phyloP scores from a whole-genome alignment of 30 jellyfish, hydroid and myxozoan genomes.

The Catostylus mosaicus region DNA sequence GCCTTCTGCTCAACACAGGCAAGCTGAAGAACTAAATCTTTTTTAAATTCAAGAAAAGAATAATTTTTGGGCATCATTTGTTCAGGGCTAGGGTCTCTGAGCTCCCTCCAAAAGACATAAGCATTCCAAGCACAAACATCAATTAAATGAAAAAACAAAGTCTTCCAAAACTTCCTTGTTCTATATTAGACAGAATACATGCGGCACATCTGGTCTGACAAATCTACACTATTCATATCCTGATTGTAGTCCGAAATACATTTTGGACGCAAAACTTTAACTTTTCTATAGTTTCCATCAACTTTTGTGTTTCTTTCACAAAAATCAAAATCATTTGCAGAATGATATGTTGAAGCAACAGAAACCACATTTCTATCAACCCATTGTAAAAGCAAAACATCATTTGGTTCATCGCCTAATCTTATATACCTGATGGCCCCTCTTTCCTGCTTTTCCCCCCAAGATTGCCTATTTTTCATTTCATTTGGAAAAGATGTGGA shows the following conservation, averaged over 20 bases:
- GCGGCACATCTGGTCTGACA: too few species aligned
- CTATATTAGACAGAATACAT: too few species aligned
- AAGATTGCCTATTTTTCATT: slow-evolving; percentile 16
- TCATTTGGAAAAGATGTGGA: not conserved
- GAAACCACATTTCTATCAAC: slow-evolving; percentile 6
- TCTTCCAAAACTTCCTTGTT: too few species aligned
- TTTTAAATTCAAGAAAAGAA: too few species aligned
- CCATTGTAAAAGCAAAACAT: slow-evolving; percentile 8
- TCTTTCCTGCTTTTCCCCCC: slow-evolving; percentile 6
- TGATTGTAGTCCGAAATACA: slow-evolving; percentile 4
- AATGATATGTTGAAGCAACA: slow-evolving; percentile 2
- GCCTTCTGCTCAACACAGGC: too few species aligned
- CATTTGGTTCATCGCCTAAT: not conserved
- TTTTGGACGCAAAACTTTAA: slow-evolving; percentile 10
- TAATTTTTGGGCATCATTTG: too few species aligned
- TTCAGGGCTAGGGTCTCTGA: too few species aligned
- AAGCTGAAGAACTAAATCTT: too few species aligned
- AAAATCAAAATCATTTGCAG: slow-evolving; percentile 6
- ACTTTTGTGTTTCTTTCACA: slow-evolving; percentile 3
- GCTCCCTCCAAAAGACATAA: too few species aligned
- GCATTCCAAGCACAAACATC: too few species aligned
- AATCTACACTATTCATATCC: too few species aligned
- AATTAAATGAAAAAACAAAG: too few species aligned
- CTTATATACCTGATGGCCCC: slow-evolving; percentile 7
- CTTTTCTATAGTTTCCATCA: slow-evolving; percentile 4